Conservation (phyloP, 2,888 invertebrate species). For the Platerodrilus igneus region DNA sequence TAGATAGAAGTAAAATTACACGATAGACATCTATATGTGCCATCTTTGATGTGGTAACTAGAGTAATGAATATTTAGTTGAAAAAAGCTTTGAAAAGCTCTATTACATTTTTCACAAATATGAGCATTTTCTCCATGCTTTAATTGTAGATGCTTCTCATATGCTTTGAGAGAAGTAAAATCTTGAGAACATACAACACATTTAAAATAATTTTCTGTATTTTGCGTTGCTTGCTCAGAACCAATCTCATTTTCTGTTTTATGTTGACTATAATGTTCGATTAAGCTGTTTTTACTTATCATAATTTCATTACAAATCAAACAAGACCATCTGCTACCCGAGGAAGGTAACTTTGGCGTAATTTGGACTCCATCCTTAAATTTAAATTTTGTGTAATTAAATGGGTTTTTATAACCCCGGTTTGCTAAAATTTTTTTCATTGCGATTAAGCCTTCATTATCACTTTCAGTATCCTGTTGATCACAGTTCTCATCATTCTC, state of each 20-base stretch:
- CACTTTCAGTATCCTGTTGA: no score
- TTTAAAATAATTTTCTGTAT: slow-evolving; percentile 25
- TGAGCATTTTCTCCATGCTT: slow-evolving; percentile 26
- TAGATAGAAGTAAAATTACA: slow-evolving; percentile 22
- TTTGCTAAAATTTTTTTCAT: no score
- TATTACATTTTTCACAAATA: slow-evolving; percentile 29
- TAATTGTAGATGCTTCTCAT: slow-evolving; percentile 37
- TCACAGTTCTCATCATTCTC: no score
- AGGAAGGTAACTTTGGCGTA: slow-evolving; percentile 10
- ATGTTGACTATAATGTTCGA: slow-evolving; percentile 30
- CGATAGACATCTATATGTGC: slow-evolving; percentile 23
- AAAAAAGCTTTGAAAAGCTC: slow-evolving; percentile 32
- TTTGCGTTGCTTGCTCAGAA: neutral
- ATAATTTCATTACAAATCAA: slow-evolving; percentile 27
- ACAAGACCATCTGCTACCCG: slow-evolving; percentile 26
- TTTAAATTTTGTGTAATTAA: slow-evolving; percentile 19
- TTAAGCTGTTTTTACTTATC: slow-evolving; percentile 24
- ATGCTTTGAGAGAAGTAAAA: slow-evolving; percentile 34
- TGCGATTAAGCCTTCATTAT: no score
- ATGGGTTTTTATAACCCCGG: slow-evolving; percentile 26
- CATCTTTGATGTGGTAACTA: slow-evolving; percentile 21
- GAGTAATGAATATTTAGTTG: slow-evolving; percentile 29
- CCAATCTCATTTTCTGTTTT: slow-evolving; percentile 24
- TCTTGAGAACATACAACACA: slow-evolving; percentile 34
- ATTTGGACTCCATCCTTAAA: slow-evolving; percentile 8